A percentile compares a stretch with the other conserved stretches of the same genome.
Evolutionary conservation across 1,140 invertebrate genomes (phyloP).

Genomic region (Lanistes nyassanus): DNA sequence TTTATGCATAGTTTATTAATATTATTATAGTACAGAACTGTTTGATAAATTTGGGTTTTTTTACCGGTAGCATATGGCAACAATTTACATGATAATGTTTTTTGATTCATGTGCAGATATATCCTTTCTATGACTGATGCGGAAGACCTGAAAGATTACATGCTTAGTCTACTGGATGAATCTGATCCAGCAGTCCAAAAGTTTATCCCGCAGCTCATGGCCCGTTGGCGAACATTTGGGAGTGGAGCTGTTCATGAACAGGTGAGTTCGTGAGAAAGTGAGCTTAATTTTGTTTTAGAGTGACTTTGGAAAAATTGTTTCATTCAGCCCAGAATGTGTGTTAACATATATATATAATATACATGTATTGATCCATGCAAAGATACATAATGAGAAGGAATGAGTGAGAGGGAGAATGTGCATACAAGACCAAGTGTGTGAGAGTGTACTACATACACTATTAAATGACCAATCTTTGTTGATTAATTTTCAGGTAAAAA

Average conservation of each 20-base stretch:
- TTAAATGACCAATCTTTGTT: background rate
- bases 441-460: background rate
- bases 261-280: slow-evolving; percentile 3
- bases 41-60: background rate
- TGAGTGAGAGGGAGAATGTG: background rate
- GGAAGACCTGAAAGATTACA: slow-evolving; percentile 64
- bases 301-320: too few species aligned
- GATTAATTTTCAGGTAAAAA: background rate
- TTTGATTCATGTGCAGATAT: slow-evolving; percentile 54
- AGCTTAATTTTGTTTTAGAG: too few species aligned
- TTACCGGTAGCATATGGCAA: background rate
- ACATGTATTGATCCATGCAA: too few species aligned
- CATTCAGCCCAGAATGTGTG: too few species aligned
- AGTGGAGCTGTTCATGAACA: background rate
- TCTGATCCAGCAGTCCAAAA: slow-evolving; percentile 48
- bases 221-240: slow-evolving; percentile 26
- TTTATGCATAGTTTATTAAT: too few species aligned
- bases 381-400: too few species aligned
- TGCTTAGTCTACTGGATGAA: slow-evolving; percentile 62
- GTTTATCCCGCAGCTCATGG: slow-evolving; percentile 63
- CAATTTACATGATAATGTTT: background rate
- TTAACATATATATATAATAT: too few species aligned
- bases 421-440: background rate
- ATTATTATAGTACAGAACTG: too few species aligned
- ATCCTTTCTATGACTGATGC: slow-evolving; percentile 63